These are phyloP conservation scores for Rhincodon typus DNA, from an alignment of 2,797 vertebrate species.

Conservation along the genomic window DNA sequence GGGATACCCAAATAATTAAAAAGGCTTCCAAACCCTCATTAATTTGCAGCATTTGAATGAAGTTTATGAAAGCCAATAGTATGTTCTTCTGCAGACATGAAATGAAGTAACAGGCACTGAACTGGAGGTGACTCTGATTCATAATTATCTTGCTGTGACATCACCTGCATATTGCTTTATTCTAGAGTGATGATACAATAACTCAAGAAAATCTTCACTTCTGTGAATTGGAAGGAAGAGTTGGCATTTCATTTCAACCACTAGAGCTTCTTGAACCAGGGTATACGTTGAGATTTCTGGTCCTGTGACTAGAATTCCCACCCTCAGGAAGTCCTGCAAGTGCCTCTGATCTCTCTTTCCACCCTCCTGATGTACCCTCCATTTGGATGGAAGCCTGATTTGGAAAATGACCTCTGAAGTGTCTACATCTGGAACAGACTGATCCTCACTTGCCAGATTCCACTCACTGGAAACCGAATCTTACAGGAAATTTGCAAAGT, in stretches of 20 bases:
- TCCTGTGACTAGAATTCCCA: background rate
- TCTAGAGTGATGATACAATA: background rate
- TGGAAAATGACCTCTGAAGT: background rate
- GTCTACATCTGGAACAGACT: background rate
- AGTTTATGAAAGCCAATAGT: background rate
- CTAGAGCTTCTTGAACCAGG: too few species aligned
- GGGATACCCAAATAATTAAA: background rate
- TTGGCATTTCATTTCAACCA: background rate
- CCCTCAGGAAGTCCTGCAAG: background rate
- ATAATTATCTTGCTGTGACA: background rate
- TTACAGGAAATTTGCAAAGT: background rate
- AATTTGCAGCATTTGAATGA: background rate
- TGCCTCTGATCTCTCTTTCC: too few species aligned
- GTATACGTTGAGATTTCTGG: background rate
- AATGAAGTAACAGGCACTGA: background rate
- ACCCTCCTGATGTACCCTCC: background rate
- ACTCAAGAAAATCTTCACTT: background rate
- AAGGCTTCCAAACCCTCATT: background rate
- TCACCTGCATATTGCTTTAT: background rate
- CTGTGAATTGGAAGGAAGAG: background rate
- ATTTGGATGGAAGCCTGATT: background rate
- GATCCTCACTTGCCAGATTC: background rate
- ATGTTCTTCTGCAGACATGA: background rate
- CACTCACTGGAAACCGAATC: background rate
- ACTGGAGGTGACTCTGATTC: background rate